Evolutionary conservation across 1,140 invertebrate genomes (phyloP), one percentile per base, ranked within the genome.

Genomic region (Ceratosolen solmsi): DNA sequence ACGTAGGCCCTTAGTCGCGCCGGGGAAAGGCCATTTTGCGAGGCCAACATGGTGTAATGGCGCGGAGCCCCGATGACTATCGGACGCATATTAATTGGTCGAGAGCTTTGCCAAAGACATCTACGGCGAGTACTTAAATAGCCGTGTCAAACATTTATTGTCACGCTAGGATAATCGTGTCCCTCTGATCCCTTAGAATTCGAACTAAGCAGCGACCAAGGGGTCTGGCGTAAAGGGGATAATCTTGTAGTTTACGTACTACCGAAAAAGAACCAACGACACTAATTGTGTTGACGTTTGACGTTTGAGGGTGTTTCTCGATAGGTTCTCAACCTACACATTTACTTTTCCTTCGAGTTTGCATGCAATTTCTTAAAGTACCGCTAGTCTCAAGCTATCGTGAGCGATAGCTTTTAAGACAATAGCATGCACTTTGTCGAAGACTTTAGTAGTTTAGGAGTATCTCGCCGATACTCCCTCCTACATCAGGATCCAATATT

Each of bases 391-490:
- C 13, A n/a, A 27, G 63, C 63, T 33, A 68, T 38, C 33, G 33
- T 20, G 63, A 68, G 27, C 38, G 63, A 68, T 68, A n/a, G 36
- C 63, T 68, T 68, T 38, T 68, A 68, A 68, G 63, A 68, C 63
- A 68, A 68, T 68, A n/a, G 63, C 33, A 68, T 68, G 63, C 63
- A 68, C 63, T 68, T 68, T n/a, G 63, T 68, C 38, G 33, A 38
- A n/a, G 63, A 38, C 63, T 38, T 68, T 68, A 68, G 33, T 68
- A 36, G 63, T 38, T 68, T n/a, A 38, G 38, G 63, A 68, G 33
- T 68, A 68, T 38, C 63, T 15, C 63, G 33, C 20, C 41, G 5
- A n/a, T n/a, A n/a, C n/a, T 9, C 27, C 22, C 33, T 68, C 36
- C 25, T 68, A 36, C 63, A n/a, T 9, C 2, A n/a, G n/a, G 4